Percentiles rank a stretch among this genome's conserved stretches.
Conservation (phyloP, 1,140 invertebrate genomes). For the Diuraphis noxia region DNA sequence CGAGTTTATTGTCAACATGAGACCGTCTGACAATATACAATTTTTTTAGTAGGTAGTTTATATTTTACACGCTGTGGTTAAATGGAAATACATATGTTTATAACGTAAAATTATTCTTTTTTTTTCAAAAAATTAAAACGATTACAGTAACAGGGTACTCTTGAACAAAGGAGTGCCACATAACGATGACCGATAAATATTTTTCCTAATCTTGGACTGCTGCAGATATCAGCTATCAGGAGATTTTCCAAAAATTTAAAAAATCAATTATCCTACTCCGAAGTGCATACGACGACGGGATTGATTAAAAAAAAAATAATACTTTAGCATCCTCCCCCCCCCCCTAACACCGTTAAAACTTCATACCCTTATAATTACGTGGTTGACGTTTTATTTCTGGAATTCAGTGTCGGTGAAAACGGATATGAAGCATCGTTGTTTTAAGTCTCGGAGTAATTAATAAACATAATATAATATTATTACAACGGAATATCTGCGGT, state of each 20-base stretch:
- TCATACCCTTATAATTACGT: neutral
- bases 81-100: no score
- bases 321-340: neutral
- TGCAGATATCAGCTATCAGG: neutral
- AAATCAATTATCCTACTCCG: neutral
- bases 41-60: no score
- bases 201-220: neutral
- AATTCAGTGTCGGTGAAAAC: neutral
- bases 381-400: neutral
- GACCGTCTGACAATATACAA: no score
- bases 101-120: no score
- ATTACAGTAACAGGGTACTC: neutral
- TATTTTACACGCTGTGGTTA: no score
- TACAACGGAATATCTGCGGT: neutral
- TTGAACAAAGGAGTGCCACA: neutral
- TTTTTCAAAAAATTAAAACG: neutral
- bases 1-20: no score
- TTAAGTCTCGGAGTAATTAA: neutral
- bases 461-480: conserved; percentile 12
- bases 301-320: neutral
- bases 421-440: neutral
- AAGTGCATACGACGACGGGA: neutral
- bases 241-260: neutral
- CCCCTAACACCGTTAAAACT: neutral
- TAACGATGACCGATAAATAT: neutral